A percentile compares a stretch with the other conserved stretches of the same genome.
These are phyloP conservation scores for Tapera naevia DNA, from an alignment of 2,797 vertebrate genomes.

Conservation along the genomic window DNA sequence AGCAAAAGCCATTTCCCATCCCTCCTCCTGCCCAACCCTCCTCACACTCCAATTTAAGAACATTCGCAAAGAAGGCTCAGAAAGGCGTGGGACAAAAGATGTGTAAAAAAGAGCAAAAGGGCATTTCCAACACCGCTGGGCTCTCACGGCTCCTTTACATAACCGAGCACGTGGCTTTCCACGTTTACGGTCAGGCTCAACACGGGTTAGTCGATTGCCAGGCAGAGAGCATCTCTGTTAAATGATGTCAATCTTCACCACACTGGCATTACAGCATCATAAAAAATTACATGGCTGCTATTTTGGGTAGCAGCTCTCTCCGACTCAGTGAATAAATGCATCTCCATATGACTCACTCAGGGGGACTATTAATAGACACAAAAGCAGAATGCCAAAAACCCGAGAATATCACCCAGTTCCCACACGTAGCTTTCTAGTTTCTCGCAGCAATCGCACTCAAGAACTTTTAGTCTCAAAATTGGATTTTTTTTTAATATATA, in stretches of 20 bases:
- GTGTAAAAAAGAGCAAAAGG: neutral
- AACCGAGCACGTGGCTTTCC: neutral
- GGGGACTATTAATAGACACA: slow-evolving; percentile 68
- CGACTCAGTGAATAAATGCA: slow-evolving; percentile 39
- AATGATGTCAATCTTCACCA: neutral
- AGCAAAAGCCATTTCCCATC: neutral
- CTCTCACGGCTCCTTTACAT: neutral
- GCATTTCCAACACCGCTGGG: accelerated
- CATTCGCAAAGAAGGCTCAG: neutral
- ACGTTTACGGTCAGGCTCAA: neutral
- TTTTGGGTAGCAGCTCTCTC: slow-evolving; percentile 49
- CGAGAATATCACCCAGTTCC: neutral
- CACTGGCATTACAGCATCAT: slow-evolving; percentile 28
- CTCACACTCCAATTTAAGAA: accelerated
- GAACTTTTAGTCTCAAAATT: neutral
- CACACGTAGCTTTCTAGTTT: neutral
- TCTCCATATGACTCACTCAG: slow-evolving; percentile 55
- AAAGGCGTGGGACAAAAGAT: neutral
- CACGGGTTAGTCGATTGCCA: neutral
- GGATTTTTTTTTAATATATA: neutral
- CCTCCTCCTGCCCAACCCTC: neutral
- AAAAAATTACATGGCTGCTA: slow-evolving; percentile 57
- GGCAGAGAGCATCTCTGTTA: neutral
- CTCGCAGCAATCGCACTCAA: neutral
- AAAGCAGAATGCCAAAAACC: slow-evolving; percentile 40